A percentile compares a stretch with the other conserved stretches of the same genome.
phyloP scores from a whole-genome alignment of 2,888 invertebrate species.

The Thereva unica region DNA sequence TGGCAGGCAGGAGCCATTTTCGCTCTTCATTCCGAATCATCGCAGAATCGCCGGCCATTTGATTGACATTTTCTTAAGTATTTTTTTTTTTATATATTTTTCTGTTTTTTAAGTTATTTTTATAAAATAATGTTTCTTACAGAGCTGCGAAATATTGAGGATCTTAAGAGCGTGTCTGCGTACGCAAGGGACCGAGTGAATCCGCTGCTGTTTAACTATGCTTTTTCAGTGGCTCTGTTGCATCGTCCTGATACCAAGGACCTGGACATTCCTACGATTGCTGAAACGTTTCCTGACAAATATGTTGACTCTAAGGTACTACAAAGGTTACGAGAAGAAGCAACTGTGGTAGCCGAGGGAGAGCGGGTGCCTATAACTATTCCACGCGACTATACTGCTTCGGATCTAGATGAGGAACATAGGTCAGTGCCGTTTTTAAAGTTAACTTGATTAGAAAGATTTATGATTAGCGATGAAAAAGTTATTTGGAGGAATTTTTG shows the following conservation, averaged over 20 bases:
- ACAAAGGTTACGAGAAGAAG: conserved; percentile 62
- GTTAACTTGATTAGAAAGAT: no score
- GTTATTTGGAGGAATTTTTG: no score
- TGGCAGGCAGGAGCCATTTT: conserved; percentile 69
- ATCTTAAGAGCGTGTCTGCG: conserved; percentile 69
- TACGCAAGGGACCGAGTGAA: conserved; percentile 76
- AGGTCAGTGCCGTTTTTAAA: conserved; percentile 43
- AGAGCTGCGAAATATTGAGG: conserved; percentile 73
- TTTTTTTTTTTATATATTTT: not conserved
- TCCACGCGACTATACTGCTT: conserved; percentile 75
- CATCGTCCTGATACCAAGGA: conserved; percentile 68
- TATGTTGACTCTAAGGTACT: conserved; percentile 68
- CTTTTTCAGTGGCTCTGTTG: conserved; percentile 74
- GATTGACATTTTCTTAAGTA: conserved; percentile 67
- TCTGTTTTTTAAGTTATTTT: not conserved
- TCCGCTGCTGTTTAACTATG: conserved; percentile 79
- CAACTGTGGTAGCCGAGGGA: conserved; percentile 64
- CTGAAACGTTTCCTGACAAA: conserved; percentile 69
- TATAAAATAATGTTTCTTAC: conserved; percentile 36
- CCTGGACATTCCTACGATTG: conserved; percentile 65
- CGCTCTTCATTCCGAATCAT: conserved; percentile 72
- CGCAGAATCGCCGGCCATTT: conserved; percentile 68
- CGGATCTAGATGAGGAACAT: conserved; percentile 76
- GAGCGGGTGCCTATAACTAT: conserved; percentile 67
- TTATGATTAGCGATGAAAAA: no score